Evolutionary conservation across 2,797 vertebrate species (phyloP).

Genomic region (Steatocranus sp.): DNA sequence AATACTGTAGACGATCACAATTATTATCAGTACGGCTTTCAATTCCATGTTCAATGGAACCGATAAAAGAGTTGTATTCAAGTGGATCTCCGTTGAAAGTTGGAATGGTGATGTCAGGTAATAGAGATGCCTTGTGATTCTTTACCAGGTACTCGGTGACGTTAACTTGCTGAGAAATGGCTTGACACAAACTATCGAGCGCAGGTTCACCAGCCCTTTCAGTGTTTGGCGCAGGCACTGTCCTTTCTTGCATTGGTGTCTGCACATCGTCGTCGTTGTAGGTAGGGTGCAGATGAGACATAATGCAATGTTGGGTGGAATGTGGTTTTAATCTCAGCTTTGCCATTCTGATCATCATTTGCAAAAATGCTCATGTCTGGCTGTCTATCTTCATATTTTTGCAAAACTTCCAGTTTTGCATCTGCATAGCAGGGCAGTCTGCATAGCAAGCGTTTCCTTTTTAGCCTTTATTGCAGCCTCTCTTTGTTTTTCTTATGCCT

Average conservation of each 20-base stretch:
- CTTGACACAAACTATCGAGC: neutral
- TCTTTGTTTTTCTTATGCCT: neutral
- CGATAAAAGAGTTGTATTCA: neutral
- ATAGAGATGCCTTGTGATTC: neutral
- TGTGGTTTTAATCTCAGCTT: neutral
- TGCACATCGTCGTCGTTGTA: rapidly evolving
- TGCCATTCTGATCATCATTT: neutral
- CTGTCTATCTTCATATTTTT: neutral
- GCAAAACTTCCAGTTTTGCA: neutral
- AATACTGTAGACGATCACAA: neutral
- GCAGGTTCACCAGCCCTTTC: neutral
- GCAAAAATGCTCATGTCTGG: neutral
- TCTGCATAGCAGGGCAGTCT: neutral
- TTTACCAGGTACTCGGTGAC: neutral
- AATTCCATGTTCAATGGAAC: neutral
- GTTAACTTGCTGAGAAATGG: neutral
- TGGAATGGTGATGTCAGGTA: neutral
- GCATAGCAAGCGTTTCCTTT: slow-evolving; percentile 7
- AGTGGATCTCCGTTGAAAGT: neutral
- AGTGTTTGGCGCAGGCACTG: neutral
- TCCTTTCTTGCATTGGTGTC: neutral
- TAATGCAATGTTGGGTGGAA: too few species aligned
- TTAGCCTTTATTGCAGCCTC: neutral
- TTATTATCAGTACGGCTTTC: neutral
- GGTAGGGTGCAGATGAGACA: too few species aligned